Percentiles rank a stretch among this genome's conserved stretches.
Conservation (phyloP, 2,797 vertebrate species). For the Pseudochirops cupreus region DNA sequence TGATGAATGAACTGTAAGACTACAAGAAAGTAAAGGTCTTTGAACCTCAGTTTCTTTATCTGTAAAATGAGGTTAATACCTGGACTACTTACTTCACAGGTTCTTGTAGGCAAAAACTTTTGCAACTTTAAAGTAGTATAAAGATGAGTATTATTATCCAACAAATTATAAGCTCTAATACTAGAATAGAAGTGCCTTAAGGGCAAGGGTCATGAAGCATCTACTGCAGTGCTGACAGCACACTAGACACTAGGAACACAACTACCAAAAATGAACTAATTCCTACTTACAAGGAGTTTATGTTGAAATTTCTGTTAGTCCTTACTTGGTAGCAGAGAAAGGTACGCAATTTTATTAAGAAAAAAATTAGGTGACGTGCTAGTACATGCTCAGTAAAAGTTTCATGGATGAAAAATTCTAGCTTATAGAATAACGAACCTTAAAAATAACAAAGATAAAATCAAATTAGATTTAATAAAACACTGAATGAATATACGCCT, state of each 20-base stretch:
- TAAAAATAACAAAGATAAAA: constrained; percentile 6
- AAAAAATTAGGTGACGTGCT: background rate
- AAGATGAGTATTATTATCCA: background rate
- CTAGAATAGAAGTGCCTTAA: background rate
- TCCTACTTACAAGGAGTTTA: background rate
- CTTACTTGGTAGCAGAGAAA: background rate
- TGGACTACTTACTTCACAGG: background rate
- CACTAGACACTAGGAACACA: background rate
- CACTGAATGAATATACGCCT: background rate
- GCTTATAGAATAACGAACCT: background rate
- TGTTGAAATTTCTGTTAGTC: background rate
- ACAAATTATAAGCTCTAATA: background rate
- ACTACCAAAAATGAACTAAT: background rate
- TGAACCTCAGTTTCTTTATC: background rate
- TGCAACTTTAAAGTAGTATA: background rate
- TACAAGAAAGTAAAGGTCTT: background rate
- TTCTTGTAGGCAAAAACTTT: background rate
- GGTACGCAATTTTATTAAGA: background rate
- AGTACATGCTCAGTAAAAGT: background rate
- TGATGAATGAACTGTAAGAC: background rate
- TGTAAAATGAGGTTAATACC: background rate
- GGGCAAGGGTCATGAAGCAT: background rate
- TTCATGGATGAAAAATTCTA: background rate
- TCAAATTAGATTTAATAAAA: background rate
- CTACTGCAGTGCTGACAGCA: background rate